A percentile compares a stretch with the other conserved stretches of the same genome.
Evolutionary conservation across 2,888 invertebrate species (phyloP).

Genomic region (Branchipolynoe longqiensis): DNA sequence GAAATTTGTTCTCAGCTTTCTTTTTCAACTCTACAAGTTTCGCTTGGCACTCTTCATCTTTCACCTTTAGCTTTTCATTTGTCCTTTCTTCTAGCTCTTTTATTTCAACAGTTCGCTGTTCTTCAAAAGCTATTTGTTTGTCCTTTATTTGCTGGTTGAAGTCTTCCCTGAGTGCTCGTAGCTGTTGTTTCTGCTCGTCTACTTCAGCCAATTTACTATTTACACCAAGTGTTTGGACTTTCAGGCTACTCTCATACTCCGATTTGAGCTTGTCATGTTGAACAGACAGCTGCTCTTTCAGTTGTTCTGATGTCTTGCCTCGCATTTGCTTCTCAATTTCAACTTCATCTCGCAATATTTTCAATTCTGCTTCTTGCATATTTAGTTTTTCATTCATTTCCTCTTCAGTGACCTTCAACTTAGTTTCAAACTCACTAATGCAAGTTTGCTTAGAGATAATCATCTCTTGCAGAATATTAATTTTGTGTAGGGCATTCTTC

Average conservation of each 20-base stretch:
- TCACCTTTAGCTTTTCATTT: constrained; percentile 60
- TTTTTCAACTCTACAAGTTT: constrained; percentile 78
- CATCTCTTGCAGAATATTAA: neutral
- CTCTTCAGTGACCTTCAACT: constrained; percentile 19
- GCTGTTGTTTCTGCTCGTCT: constrained; percentile 46
- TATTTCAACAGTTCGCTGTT: neutral
- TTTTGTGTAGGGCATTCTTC: neutral
- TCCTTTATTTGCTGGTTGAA: neutral
- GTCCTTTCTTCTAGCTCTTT: constrained; percentile 57
- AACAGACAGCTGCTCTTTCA: constrained; percentile 23
- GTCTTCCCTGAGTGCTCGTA: neutral
- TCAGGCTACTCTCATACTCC: neutral
- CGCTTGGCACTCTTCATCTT: constrained; percentile 70
- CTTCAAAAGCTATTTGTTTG: constrained; percentile 22
- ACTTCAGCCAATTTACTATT: constrained; percentile 73
- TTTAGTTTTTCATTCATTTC: constrained; percentile 18
- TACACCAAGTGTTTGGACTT: constrained; percentile 71
- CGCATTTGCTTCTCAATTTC: neutral
- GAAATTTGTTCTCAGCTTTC: constrained; percentile 76
- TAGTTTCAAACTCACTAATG: constrained; percentile 9
- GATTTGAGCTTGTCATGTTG: neutral
- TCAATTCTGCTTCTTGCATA: constrained; percentile 56
- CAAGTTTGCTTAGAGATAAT: neutral
- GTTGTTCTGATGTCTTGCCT: neutral
- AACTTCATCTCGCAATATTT: constrained; percentile 18